Evolutionary conservation across 2,797 vertebrate species (phyloP), one percentile per base, ranked within the genome.

Genomic region (Acanthurus tractus): DNA sequence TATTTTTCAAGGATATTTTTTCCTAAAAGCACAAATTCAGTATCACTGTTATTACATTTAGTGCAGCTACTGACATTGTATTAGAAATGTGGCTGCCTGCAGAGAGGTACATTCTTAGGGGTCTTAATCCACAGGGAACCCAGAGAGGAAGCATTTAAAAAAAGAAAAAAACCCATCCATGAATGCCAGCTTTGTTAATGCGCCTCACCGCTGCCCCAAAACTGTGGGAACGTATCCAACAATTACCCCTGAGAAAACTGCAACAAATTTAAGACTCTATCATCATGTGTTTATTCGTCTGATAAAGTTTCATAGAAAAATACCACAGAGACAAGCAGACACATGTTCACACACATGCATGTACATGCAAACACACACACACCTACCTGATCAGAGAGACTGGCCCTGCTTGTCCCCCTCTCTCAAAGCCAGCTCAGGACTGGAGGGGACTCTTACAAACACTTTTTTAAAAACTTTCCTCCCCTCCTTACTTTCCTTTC

Each of bases 351-450:
- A 45, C 46, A 75, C 49, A 84, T 36, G 8, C 46, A 79, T 20
- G 8, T 5, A 67, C 58, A 49, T 12, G 8, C 23, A 76, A 2
- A 56, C 11, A 76, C 50, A 78, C 25, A 76, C 64, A 76, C 64
- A 68, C 92, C 76, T 93, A 96, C 95, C 95, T 94, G 92, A 79
- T 88, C 71, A 78, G 64, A 81, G 58, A 85, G 82, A 74, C 79
- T 81, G 82, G 81, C 82, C 87, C 89, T 90, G 91, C 74, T 88
- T 63, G 87, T 88, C 80, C 83, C 84, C 58, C 74, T 80, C 61
- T 81, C 68, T 63, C 66, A 71, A 71, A 86, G 53, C 86, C 79
- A 78, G 73, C 79, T 78, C 65, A 84, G 86, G 81, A 92, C 83
- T 94, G 82, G 64, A 86, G 69, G 81, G 79, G 85, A 70, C 81